Conservation (phyloP, 2,113 vertebrate species). For the Oncorhynchus gorbuscha region DNA sequence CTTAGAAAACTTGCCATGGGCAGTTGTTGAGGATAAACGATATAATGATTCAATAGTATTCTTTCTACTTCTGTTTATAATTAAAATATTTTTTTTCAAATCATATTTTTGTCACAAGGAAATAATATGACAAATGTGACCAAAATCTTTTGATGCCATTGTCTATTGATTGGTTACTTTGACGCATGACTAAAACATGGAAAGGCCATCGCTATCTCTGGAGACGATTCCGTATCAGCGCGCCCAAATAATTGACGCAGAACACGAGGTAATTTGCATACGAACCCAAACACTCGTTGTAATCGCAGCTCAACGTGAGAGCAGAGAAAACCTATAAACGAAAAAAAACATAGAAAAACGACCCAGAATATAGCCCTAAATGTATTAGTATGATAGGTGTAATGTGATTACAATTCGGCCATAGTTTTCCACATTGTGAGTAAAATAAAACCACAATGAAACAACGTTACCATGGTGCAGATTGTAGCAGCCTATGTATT, state of each 20-base stretch:
- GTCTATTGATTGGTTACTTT: constrained; percentile 8
- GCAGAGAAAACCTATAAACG: background rate
- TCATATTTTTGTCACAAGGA: background rate
- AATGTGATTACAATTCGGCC: background rate
- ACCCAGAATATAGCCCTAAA: background rate
- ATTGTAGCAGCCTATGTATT: background rate
- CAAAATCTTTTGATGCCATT: constrained; percentile 23
- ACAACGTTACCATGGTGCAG: constrained; percentile 1
- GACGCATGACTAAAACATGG: background rate
- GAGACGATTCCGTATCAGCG: constrained; percentile 42
- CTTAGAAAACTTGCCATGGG: too few species aligned
- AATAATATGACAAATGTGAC: background rate
- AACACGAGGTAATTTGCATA: constrained; percentile 67
- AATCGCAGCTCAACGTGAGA: background rate
- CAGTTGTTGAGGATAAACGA: too few species aligned
- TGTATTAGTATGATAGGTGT: background rate
- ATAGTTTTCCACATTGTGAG: background rate
- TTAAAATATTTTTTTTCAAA: too few species aligned
- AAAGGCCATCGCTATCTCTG: background rate
- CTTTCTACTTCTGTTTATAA: too few species aligned
- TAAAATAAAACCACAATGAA: background rate
- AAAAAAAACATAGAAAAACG: background rate
- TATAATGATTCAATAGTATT: too few species aligned
- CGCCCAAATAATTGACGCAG: constrained; percentile 60
- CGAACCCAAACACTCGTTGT: constrained; percentile 66